Evolutionary conservation across 2,113 vertebrate species (phyloP).

Genomic region (Raja brachyura): DNA sequence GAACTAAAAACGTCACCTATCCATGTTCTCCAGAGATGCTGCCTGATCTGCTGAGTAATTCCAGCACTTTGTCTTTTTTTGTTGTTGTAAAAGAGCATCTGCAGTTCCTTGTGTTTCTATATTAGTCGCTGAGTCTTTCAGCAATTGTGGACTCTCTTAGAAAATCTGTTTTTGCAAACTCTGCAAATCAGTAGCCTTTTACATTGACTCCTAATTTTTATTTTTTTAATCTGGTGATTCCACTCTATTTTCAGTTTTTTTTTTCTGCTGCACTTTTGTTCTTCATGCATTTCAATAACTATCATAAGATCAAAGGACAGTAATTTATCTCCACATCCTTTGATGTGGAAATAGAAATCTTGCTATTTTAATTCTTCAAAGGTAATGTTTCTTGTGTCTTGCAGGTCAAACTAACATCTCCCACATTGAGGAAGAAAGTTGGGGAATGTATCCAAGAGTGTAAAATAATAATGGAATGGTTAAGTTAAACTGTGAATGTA

Average conservation of each 20-base stretch:
- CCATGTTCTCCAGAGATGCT: too few relatives aligned
- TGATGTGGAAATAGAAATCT: not conserved
- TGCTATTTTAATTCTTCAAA: not conserved
- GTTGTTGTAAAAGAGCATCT: too few relatives aligned
- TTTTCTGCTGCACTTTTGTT: not conserved
- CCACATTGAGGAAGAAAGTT: not conserved
- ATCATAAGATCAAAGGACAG: not conserved
- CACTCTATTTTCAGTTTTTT: not conserved
- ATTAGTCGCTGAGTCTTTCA: not conserved
- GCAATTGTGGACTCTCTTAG: not conserved
- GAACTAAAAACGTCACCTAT: too few relatives aligned
- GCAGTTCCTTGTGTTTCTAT: too few relatives aligned
- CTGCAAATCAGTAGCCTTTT: not conserved
- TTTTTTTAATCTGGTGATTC: not conserved
- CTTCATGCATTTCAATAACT: not conserved
- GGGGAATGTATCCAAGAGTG: not conserved
- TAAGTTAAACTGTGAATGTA: not conserved
- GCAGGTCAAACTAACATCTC: not conserved
- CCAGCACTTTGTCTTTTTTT: too few relatives aligned
- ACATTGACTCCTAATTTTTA: not conserved
- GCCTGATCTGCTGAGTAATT: too few relatives aligned
- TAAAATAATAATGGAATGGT: not conserved
- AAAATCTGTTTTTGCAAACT: not conserved
- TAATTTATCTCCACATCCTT: not conserved
- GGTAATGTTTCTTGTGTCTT: not conserved